These are phyloP conservation scores for Aspidiotus destructor DNA, from an alignment of 2,888 invertebrate genomes.

Conservation along the genomic window DNA sequence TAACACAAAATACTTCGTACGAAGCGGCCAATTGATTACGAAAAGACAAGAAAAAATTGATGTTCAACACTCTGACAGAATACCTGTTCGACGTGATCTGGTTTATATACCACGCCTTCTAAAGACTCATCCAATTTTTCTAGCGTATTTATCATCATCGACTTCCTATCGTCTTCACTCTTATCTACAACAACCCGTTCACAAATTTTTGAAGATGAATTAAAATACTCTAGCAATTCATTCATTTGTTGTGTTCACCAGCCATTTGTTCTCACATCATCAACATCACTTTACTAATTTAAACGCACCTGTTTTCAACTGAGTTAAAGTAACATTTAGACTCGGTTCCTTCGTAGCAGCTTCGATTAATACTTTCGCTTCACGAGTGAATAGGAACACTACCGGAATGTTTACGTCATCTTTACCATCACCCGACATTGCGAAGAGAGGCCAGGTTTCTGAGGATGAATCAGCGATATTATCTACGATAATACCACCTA, in stretches of 20 bases:
- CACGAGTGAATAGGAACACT: slow-evolving; percentile 76
- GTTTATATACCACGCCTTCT: slow-evolving; percentile 14
- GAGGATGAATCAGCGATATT: slow-evolving; percentile 67
- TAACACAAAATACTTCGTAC: neutral
- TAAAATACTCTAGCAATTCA: neutral
- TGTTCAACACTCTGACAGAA: neutral
- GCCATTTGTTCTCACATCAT: no score
- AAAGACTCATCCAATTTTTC: slow-evolving; percentile 19
- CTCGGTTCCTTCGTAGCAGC: slow-evolving; percentile 37
- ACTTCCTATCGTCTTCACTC: slow-evolving; percentile 5
- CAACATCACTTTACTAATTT: neutral
- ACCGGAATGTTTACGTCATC: slow-evolving; percentile 80
- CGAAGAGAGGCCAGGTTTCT: slow-evolving; percentile 72
- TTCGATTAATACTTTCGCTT: slow-evolving; percentile 42
- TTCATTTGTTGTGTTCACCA: neutral
- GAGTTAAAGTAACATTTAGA: slow-evolving; percentile 37
- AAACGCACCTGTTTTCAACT: slow-evolving; percentile 33
- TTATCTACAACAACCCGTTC: slow-evolving; percentile 20
- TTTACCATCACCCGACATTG: slow-evolving; percentile 87
- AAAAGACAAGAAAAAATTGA: neutral
- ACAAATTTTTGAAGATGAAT: neutral
- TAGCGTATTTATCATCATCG: slow-evolving; percentile 15
- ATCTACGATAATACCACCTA: slow-evolving; percentile 76
- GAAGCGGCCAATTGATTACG: no score
- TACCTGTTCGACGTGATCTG: slow-evolving; percentile 17